Evolutionary conservation across 2,797 vertebrate species (phyloP), one percentile per base, ranked within the genome.

Genomic region (Petrocephalus schoutedeni): DNA sequence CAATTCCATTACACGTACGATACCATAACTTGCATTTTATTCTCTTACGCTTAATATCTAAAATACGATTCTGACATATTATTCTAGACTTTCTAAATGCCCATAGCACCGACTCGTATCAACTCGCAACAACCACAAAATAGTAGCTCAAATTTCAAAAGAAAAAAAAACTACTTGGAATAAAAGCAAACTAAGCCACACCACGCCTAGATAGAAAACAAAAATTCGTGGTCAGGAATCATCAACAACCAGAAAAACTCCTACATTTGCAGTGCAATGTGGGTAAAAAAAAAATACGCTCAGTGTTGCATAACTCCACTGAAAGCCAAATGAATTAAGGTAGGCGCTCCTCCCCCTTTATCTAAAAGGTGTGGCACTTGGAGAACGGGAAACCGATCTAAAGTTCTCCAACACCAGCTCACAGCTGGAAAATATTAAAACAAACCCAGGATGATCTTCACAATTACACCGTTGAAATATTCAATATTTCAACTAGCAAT

Each of bases 311-410:
- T 12, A 49, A 71, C 86, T 89, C 77, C 74, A 36, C 16, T 71
- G 36, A 89, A 89, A 41, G 23, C 51, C 19, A 56, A 57, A 51
- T 59, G 53, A 82, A 88, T 54, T 59, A 85, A 90, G 87, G 88
- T 91, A 28, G 36, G 1, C 56, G 87, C 90, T 88, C 91, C 85
- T 90, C 90, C 91, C 91, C 90, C 89, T 88, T 41, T 88, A 74
- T 58, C 83, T 86, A 88, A 87, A 87, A 92, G 92, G 92, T 91
- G 92, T 92, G 92, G 92, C 90, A 85, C 88, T 87, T 36, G 90
- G 91, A 92, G 88, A 90, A 89, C 86, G 85, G 86, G 54, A 90
- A 88, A 88, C 53, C 61, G 21, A 21, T 2, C 32, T 49, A 2
- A 28, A 87, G 54, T 67, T 14, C 19, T 51, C n/a, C 23, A 21